Evolutionary conservation across 2,113 vertebrate species (phyloP).

Genomic region (Zapus hudsonius): DNA sequence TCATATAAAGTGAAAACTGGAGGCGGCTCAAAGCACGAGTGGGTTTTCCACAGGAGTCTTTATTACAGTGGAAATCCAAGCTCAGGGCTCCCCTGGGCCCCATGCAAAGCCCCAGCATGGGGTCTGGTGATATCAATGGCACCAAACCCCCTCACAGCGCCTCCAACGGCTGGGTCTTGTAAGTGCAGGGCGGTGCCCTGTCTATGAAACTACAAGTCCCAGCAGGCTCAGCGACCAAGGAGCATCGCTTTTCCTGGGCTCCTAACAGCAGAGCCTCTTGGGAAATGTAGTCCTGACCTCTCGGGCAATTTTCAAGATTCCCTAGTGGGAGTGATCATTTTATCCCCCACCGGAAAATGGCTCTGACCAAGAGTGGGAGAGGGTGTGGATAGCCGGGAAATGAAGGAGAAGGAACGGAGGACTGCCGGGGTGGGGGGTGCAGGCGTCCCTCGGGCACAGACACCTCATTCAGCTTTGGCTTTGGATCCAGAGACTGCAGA

Average conservation of each 20-base stretch:
- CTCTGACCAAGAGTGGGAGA: not conserved
- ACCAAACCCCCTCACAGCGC: slow-evolving; percentile 42
- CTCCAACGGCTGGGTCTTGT: slow-evolving; percentile 30
- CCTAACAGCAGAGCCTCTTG: slow-evolving; percentile 63
- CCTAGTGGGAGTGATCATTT: slow-evolving; percentile 8
- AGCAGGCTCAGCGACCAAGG: slow-evolving; percentile 37
- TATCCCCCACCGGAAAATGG: slow-evolving; percentile 33
- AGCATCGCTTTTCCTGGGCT: slow-evolving; percentile 31
- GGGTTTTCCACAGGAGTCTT: slow-evolving; percentile 80
- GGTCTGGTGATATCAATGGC: slow-evolving; percentile 41
- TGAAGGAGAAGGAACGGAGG: not conserved
- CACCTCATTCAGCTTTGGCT: slow-evolving; percentile 82
- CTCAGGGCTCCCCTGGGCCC: slow-evolving; percentile 72
- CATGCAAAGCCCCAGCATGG: slow-evolving; percentile 73
- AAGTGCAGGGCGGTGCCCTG: slow-evolving; percentile 44
- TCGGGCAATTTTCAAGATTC: slow-evolving; percentile 27
- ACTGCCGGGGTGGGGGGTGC: not conserved
- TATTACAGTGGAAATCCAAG: slow-evolving; percentile 84
- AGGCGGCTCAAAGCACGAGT: slow-evolving; percentile 59
- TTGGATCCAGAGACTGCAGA: slow-evolving; percentile 79
- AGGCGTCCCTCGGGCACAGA: slow-evolving; percentile 54
- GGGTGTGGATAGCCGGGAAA: not conserved
- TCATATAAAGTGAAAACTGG: slow-evolving; percentile 9
- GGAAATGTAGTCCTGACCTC: slow-evolving; percentile 67
- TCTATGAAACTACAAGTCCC: slow-evolving; percentile 65